These are phyloP conservation scores for Sisyra nigra DNA, from an alignment of 2,888 invertebrate species.

Conservation along the genomic window DNA sequence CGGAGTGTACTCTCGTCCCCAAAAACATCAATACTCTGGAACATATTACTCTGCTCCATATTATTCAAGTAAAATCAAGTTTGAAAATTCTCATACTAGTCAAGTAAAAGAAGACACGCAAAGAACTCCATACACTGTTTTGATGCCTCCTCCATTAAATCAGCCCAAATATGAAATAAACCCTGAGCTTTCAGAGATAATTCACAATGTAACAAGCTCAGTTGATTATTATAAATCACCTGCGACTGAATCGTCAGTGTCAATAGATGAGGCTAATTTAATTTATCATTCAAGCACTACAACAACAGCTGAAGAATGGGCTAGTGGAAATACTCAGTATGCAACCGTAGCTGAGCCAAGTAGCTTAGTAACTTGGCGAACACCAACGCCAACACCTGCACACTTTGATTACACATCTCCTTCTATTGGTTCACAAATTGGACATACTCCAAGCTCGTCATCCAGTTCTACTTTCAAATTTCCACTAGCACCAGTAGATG, in stretches of 20 bases:
- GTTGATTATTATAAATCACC: conserved; percentile 9
- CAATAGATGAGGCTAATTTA: conserved; percentile 44
- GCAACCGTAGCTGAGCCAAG: conserved; percentile 19
- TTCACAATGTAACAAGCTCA: too few species aligned
- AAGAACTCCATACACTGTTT: conserved; percentile 42
- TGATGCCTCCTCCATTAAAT: conserved; percentile 51
- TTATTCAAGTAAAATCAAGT: conserved; percentile 22
- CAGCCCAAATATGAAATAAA: conserved; percentile 21
- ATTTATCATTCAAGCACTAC: conserved; percentile 45
- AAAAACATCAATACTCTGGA: conserved; percentile 22
- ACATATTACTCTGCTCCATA: conserved; percentile 27
- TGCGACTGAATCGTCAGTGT: conserved; percentile 25
- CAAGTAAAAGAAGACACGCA: conserved; percentile 36
- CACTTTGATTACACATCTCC: neutral
- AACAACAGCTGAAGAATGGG: conserved; percentile 29
- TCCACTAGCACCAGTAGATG: neutral
- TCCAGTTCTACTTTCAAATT: neutral
- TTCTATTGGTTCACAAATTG: conserved; percentile 5
- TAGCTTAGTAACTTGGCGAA: conserved; percentile 22
- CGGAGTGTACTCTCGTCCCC: conserved; percentile 19
- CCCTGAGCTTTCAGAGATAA: too few species aligned
- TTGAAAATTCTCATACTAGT: conserved; percentile 27
- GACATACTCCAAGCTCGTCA: neutral
- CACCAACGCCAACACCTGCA: conserved; percentile 12
- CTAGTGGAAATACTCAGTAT: conserved; percentile 16